Conservation (phyloP, 2,797 vertebrate genomes). For the Dryobates pubescens region DNA sequence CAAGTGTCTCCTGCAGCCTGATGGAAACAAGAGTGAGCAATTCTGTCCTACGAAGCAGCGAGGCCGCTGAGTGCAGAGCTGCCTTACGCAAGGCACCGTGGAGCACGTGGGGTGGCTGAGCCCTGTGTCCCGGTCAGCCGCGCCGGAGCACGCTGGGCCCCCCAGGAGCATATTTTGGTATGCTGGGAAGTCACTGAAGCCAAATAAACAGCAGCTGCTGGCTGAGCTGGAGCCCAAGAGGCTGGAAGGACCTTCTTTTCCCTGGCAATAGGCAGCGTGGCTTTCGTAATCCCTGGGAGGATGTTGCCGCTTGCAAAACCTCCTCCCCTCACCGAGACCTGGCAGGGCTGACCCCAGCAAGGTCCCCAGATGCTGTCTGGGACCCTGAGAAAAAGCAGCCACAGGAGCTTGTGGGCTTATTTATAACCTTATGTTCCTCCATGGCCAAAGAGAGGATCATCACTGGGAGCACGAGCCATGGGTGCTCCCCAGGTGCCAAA, state of each 20-base stretch:
- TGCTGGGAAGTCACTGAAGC: not conserved
- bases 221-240: not conserved
- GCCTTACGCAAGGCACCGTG: not conserved
- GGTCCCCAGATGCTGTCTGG: not conserved
- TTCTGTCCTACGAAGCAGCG: not conserved
- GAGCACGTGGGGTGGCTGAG: not conserved
- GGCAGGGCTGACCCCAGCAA: not conserved
- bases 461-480: not conserved
- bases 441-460: rapidly evolving
- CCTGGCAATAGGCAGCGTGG: not conserved
- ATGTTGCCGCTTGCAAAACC: not conserved
- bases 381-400: not conserved
- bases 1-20: not conserved
- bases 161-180: not conserved
- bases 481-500: not conserved
- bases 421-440: not conserved
- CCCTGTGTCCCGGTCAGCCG: rapidly evolving
- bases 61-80: not conserved
- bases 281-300: not conserved
- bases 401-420: not conserved
- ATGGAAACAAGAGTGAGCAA: not conserved
- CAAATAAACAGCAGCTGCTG: constrained; percentile 24
- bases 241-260: not conserved
- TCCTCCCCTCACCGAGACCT: rapidly evolving
- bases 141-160: not conserved